Percentiles rank a stretch among this genome's conserved stretches.
Conservation (phyloP, 2,797 vertebrate genomes). For the Xiphorhynchus erythropygius region DNA sequence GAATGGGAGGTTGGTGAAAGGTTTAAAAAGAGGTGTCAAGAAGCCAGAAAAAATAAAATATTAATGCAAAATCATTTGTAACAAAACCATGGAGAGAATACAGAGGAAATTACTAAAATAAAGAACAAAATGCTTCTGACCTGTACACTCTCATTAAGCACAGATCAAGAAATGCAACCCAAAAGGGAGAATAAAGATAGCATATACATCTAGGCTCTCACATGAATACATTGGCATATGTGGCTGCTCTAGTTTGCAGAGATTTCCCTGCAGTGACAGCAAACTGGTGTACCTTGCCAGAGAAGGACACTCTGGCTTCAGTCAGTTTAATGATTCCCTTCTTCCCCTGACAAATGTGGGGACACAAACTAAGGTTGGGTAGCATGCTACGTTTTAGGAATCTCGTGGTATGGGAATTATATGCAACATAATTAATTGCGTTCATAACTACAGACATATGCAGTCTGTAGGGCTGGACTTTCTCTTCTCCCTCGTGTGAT, state of each 20-base stretch:
- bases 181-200: neutral
- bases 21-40: neutral
- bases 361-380: neutral
- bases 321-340: neutral
- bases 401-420: neutral
- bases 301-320: neutral
- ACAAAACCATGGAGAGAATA: neutral
- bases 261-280: neutral
- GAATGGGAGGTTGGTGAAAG: neutral
- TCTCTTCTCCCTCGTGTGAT: neutral
- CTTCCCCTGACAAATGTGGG: neutral
- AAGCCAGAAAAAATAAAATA: neutral
- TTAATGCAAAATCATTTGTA: neutral
- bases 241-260: neutral
- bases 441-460: neutral
- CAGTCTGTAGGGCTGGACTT: neutral
- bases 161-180: neutral
- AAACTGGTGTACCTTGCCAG: neutral
- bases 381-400: neutral
- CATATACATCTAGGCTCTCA: neutral
- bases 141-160: neutral
- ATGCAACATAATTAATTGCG: neutral
- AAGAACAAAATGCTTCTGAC: neutral
- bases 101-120: neutral
- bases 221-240: accelerated